Evolutionary conservation across 92 coral and sea anemone species (phyloP), one percentile per base, ranked within the genome.

Genomic region (Chrysogorgia sp.): DNA sequence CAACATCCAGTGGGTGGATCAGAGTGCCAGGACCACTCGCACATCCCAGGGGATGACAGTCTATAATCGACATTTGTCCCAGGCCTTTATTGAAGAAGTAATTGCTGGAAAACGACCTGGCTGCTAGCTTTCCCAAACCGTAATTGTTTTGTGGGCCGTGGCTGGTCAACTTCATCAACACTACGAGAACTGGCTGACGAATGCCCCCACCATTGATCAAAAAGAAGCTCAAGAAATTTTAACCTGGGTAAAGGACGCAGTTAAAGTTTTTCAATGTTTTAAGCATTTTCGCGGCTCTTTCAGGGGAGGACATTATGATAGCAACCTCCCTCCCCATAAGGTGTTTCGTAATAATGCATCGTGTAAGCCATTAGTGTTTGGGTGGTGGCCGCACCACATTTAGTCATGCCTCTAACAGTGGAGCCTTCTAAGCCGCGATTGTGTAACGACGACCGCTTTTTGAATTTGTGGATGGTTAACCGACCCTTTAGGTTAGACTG

Each of bases 341-440:
- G 7, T 34, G 0, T 56, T 69, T 22, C 66, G 49, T 31, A 81
- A 65, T 29, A 25, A 81, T 58, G 47, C 79, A 19, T 68, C 68
- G 50, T 69, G 85, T 47, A 81, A 52, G 35, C 24, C 14, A 35
- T 81, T 70, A 43, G 50, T 9, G 50, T 43, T 43, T 9, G 50
- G 9, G 50, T 17, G 17, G 9, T 9, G 10, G 9, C 50, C 17
- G 10, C 50, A 9, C 50, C 50, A 17, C 50, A 43, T 17, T 47
- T 22, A 25, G 71, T 70, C 23, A 19, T 43, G 12, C 1, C 55
- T 35, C 50, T 68, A 19, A 28, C 40, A 22, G 50, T 43, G 9
- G 50, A 43, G 50, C 50, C 50, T 43, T 8, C 50, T 17, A 43
- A 43, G 17, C 50, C 55, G 26, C 71, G 10, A 64, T 28, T 20